Evolutionary conservation across 2,888 invertebrate species (phyloP).

Genomic region (Caprella mutica): DNA sequence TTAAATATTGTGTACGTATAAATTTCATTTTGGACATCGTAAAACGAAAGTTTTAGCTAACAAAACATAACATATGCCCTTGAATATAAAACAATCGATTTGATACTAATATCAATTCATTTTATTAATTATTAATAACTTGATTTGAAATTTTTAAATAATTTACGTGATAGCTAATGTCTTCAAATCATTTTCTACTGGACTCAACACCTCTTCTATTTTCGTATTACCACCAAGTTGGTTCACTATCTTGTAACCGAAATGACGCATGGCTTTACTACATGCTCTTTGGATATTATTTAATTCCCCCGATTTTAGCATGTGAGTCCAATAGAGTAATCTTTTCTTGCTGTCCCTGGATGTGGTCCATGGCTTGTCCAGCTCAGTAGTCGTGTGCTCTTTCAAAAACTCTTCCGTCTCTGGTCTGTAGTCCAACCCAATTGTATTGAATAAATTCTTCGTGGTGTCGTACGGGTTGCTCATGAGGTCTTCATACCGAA

Average conservation of each 20-base stretch:
- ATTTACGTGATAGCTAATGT: too few species aligned
- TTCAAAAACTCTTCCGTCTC: slow-evolving; percentile 16
- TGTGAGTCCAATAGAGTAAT: slow-evolving; percentile 22
- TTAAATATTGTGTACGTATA: too few species aligned
- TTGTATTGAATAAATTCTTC: slow-evolving; percentile 34
- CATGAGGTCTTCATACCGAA: slow-evolving; percentile 36
- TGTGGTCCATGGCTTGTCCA: slow-evolving; percentile 29
- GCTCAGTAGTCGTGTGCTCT: slow-evolving; percentile 19
- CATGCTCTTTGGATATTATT: slow-evolving; percentile 19
- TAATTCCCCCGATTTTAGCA: neutral
- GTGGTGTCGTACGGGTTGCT: slow-evolving; percentile 34
- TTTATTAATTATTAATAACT: too few species aligned
- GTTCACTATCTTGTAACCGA: slow-evolving; percentile 21
- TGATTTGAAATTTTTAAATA: too few species aligned
- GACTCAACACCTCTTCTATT: too few species aligned
- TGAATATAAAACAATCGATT: too few species aligned
- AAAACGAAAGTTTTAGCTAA: too few species aligned
- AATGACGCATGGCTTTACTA: slow-evolving; percentile 9
- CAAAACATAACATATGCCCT: too few species aligned
- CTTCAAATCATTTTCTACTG: too few species aligned
- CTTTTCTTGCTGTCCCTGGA: slow-evolving; percentile 20
- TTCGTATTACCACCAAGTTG: too few species aligned
- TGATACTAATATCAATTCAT: too few species aligned
- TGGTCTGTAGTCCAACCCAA: slow-evolving; percentile 35
- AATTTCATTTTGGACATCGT: too few species aligned